These are phyloP conservation scores for Actenoides lindsayi DNA, from an alignment of 2,113 vertebrate genomes.

Conservation along the genomic window DNA sequence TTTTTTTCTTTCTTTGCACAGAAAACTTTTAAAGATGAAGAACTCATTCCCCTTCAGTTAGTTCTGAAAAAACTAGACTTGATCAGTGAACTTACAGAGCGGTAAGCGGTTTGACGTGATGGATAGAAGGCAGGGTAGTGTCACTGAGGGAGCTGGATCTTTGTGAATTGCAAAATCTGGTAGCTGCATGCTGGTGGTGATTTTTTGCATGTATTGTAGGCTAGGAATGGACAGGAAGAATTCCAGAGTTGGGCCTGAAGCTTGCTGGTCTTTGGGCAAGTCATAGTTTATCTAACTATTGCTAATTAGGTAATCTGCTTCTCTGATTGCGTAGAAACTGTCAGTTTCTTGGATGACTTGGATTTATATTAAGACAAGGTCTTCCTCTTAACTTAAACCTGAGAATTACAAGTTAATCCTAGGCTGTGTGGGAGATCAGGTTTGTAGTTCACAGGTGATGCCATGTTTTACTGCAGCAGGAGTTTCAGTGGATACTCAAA, in stretches of 20 bases:
- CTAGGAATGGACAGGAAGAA: not conserved
- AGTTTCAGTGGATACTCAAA: not conserved
- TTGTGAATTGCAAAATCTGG: not conserved
- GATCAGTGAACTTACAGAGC: constrained; percentile 93
- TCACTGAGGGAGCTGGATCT: not conserved
- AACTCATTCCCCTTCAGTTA: constrained; percentile 90
- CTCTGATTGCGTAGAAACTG: not conserved
- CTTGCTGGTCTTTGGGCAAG: not conserved
- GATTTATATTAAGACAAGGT: not conserved
- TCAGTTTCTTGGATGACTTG: not conserved
- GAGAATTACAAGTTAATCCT: not conserved
- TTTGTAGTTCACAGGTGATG: not conserved
- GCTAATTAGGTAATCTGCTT: not conserved
- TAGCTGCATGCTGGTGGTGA: not conserved
- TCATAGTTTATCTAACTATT: not conserved
- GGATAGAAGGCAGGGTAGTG: not conserved
- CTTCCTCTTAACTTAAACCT: not conserved
- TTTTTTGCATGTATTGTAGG: not conserved
- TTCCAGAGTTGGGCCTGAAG: not conserved
- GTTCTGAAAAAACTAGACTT: constrained; percentile 96
- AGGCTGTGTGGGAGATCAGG: not conserved
- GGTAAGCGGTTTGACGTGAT: constrained; percentile 59
- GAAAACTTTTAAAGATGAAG: constrained; percentile 99
- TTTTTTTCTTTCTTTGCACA: constrained; percentile 13
- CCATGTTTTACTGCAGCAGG: not conserved